Base-by-base conservation (phyloP, 2,113 vertebrate species). In the Odocoileus virginianus region DNA sequence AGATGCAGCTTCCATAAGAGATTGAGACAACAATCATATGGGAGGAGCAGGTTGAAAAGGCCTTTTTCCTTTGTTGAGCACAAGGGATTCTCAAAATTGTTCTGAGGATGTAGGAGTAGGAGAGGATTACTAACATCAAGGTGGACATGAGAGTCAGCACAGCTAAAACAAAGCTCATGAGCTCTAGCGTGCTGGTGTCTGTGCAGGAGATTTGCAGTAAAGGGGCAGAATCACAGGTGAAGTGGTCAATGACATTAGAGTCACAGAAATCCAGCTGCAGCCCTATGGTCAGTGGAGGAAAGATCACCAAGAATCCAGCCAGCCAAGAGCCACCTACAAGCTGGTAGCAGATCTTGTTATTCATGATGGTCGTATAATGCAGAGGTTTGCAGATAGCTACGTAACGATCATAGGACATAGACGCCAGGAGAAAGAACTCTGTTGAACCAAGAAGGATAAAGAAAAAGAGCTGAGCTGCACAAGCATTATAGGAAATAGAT, bases 331-430 rank as follows among this genome's bases (percentile, higher is more conserved):
- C 28, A 6, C 94, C 40, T 14, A 98, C 91, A 36, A 98, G 87
- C 21, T 95, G 97, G 28, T 79, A 52, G 19, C 97, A 98, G 55
- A 98, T 43, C 21, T 36, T 97, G 25, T 55, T 90, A 40, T 28
- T 98, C 98, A 98, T 98, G 28, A 98, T 97, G 74, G 84, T 91
- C 7, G 83, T 50, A 6, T 98, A 98, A 81, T 93, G 96, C 1
- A 98, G 84, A 6, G 98, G 98, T 40, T 91, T 96, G 64, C 98
- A 98, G 91, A 98, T 98, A 10, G 98, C 98, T 12, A 98, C 89
- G 3, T 98, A 98, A 16, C 87, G 94, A 43, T 98, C 98, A 89
- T 98, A 98, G 82, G 98, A 98, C 98, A 98, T 98, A 28, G 97
- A 60, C 9, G 98, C 92, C 45, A 98, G 47, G 10, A 98, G 97